Base-by-base conservation (phyloP, 2,113 vertebrate species). In the Corythoichthys haematopterus region DNA sequence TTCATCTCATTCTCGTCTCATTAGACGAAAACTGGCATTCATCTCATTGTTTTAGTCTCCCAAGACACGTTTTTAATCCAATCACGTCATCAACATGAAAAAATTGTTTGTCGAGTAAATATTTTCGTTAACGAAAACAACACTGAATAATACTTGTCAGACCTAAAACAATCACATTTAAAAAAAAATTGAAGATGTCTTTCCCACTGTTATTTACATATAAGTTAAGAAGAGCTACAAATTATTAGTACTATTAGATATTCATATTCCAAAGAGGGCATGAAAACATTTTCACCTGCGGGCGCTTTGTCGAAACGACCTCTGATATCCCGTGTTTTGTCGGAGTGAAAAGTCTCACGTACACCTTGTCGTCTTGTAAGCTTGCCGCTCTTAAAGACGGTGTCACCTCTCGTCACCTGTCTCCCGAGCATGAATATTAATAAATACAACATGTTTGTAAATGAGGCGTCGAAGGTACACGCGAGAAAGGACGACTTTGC, bases 381-480 rank as follows among this genome's bases (percentile, higher is more conserved):
- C 85, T 16, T 56, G 76, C 52, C 66, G 67, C 60, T 77, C 38
- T 13, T 57, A 64, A 75, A 77, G 75, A 75, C 68, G 66, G 55
- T 77, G 84, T 71, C 81, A 82, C 85, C 82, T 81, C 81, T 72
- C 63, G 65, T 82, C 85, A 87, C 82, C 83, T 85, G 83, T 85
- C 82, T 84, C 47, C 79, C 56, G 37, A 83, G 75, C 73, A 68
- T 77, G 79, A 85, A 89, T 89, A 91, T 90, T 85, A 89, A 91
- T 80, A 69, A 89, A 90, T 80, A 69, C 86, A 76, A 78, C 84
- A 78, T 83, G 83, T 87, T 82, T 80, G 69, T 52, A 79, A 83
- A 72, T 73, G 76, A 85, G 71, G 81, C 84, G 80, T 64, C 66
- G 80, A 62, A 80, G 72, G 66, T 57, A 33, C 76, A 68, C 69